Base-by-base conservation (phyloP, 2,888 invertebrate genomes). In the Campoletis raptor region DNA sequence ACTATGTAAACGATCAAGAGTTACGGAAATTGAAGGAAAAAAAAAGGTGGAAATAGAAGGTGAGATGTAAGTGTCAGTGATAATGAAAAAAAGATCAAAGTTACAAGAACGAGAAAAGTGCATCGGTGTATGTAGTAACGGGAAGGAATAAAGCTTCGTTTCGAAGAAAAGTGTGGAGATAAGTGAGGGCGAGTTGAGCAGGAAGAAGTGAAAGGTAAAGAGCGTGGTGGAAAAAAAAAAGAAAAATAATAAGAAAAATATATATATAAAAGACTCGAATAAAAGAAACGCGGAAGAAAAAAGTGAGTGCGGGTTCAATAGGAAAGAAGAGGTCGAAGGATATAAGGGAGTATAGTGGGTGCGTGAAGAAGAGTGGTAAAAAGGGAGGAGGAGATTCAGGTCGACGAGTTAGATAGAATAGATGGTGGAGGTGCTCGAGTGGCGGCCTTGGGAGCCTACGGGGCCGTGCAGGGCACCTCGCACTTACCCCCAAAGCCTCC, bases 391-490 rank as follows among this genome's bases (percentile, higher is more conserved):
- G 82, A 78, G 85, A 81, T 76, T 61, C 40, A 72, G 79, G 83
- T 82, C 81, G 81, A 83, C 87, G 85, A 81, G 88, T 89, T 86
- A 87, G 85, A 91, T 90, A 89, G 92, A 91, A 93, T 93, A 93
- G 93, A 93, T 93, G 93, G 91, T 93, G 91, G 93, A 93, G 92
- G 93, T 92, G 92, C 89, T 92, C 89, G 91, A 89, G 89, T 90
- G 92, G 91, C 93, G 92, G 93, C 93, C 92, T 92, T 92, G 92
- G 93, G 92, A 93, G 93, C 92, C 93, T 92, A 92, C 92, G 93
- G 92, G 93, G 93, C 93, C 93, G 92, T 92, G 92, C 93, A 90
- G 91, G 92, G 91, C 92, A 92, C 91, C 92, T 91, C 91, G 93
- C 92, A 92, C 92, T 90, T 90, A 89, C 90, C 92, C 92, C 85